Conservation (phyloP, 2,113 vertebrate genomes). For the Plecotus auritus region DNA sequence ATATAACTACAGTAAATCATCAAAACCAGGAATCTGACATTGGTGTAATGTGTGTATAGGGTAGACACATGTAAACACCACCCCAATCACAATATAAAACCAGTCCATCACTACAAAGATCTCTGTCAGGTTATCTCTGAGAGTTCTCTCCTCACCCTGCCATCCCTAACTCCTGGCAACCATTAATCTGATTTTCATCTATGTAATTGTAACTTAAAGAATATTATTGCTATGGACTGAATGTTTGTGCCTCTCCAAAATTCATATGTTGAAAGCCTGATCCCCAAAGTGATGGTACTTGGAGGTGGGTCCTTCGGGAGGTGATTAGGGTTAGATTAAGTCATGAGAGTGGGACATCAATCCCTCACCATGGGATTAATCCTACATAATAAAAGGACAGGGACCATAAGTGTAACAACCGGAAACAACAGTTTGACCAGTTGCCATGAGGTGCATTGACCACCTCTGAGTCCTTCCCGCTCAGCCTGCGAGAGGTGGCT, state of each 20-base stretch:
- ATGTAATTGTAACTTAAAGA: not conserved
- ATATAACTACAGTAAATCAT: not conserved
- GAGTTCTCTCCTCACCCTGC: not conserved
- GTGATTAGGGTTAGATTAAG: not conserved
- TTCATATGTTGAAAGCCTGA: not conserved
- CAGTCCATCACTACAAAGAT: not conserved
- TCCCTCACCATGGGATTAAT: not conserved
- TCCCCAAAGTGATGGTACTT: not conserved
- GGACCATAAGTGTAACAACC: no score
- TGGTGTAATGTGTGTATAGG: not conserved
- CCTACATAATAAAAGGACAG: no score
- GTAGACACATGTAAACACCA: not conserved
- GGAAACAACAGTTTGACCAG: no score
- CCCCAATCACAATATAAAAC: not conserved
- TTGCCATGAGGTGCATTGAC: no score
- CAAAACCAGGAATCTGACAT: not conserved
- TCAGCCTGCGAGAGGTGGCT: no score
- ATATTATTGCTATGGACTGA: not conserved
- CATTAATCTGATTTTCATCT: not conserved
- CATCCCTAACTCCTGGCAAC: not conserved
- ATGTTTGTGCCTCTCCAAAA: not conserved
- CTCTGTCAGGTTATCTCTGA: not conserved
- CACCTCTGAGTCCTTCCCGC: no score
- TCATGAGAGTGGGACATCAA: not conserved
- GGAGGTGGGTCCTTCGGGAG: not conserved